Conservation (phyloP, 2,113 vertebrate species). For the Platysternon megacephalum region DNA sequence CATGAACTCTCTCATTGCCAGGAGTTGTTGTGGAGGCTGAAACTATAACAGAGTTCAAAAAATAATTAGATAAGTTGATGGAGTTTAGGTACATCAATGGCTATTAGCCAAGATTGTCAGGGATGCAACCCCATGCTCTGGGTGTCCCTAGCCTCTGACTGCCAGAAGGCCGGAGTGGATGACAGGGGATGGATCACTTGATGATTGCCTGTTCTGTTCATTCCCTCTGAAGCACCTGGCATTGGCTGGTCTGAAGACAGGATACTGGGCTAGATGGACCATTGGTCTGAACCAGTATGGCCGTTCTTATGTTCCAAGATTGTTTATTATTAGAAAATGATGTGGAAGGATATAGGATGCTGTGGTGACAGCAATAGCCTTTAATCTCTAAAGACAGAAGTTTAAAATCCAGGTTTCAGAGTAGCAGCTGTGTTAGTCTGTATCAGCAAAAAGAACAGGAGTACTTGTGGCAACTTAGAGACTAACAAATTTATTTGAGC, state of each 20-base stretch:
- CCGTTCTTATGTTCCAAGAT: background rate
- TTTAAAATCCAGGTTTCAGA: conserved; percentile 14
- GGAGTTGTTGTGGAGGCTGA: background rate
- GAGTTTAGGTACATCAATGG: background rate
- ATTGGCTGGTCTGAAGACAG: background rate
- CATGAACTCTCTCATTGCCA: background rate
- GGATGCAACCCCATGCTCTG: background rate
- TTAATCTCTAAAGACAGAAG: background rate
- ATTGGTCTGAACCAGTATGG: background rate
- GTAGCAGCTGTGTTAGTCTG: too few species aligned
- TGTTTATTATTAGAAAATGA: background rate
- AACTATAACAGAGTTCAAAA: background rate
- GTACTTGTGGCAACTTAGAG: too few species aligned
- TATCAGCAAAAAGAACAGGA: too few species aligned
- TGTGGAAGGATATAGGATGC: background rate
- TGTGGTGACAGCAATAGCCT: background rate
- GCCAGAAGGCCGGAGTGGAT: background rate
- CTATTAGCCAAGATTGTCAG: background rate
- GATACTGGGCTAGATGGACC: background rate
- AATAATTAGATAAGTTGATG: background rate
- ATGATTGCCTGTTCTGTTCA: background rate
- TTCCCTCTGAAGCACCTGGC: background rate
- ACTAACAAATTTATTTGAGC: too few species aligned
- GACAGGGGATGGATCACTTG: background rate
- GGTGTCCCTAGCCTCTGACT: background rate